Evolutionary conservation across 2,113 vertebrate species (phyloP).

Genomic region (Brevimyrus niger): DNA sequence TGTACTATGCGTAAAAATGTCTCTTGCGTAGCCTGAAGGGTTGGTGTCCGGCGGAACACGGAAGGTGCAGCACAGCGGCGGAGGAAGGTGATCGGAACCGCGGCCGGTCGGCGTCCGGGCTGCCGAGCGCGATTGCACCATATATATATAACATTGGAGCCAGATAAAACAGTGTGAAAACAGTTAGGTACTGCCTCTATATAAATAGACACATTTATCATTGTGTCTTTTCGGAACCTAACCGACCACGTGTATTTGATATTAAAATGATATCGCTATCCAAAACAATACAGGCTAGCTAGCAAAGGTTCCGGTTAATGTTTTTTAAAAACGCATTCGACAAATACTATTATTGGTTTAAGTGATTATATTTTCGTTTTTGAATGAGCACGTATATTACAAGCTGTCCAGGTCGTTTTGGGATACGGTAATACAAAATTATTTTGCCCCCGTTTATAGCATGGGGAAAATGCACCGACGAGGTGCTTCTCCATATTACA

Average conservation of each 20-base stretch:
- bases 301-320: neutral
- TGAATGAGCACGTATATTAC: neutral
- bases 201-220: neutral
- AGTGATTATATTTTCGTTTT: neutral
- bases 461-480: neutral
- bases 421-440: neutral
- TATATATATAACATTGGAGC: neutral
- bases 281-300: neutral
- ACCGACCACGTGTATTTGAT: neutral
- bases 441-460: neutral
- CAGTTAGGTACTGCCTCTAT: neutral
- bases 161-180: neutral
- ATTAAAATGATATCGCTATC: neutral
- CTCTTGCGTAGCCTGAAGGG: neutral
- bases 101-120: neutral
- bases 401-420: neutral
- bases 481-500: neutral
- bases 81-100: neutral
- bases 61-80: conserved; percentile 14
- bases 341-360: neutral
- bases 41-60: conserved; percentile 14
- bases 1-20: neutral
- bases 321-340: neutral
- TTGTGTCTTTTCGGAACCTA: neutral
- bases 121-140: neutral